Evolutionary conservation across 1,140 invertebrate species (phyloP), one percentile per base, ranked within the genome.

Genomic region (Monochamus saltuarius): DNA sequence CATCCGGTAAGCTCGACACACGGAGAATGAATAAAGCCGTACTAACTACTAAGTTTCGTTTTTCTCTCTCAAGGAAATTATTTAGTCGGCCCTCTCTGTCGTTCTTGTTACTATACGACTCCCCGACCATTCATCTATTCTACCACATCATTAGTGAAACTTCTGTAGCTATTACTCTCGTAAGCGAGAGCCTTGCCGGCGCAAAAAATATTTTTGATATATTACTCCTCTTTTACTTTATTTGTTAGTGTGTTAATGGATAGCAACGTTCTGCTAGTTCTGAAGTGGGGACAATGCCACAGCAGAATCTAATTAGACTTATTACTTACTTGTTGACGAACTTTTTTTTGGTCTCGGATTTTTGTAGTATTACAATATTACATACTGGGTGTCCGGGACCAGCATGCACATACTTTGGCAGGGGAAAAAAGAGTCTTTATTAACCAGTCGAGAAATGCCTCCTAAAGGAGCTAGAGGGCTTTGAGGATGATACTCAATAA

Each of bases 111-210:
- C 37, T 39, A 8, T 9, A 8, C 37, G 37, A 39, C 16, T 42
- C 16, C 39, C 39, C 16, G 39, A 13, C 50, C 57, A 59, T 59
- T 59, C 57, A 59, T 59, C 57, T 53, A 52, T 52, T 52, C 57
- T 46, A 59, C 57, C 57, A 40, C 57, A 59, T 47, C 57, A 59
- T 59, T 59, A 59, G 49, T 39, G 29, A 39, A 37, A 50, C 49
- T n/a, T 17, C 39, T 37, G 47, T 59, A 35, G 57, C 42, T 59
- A 59, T 59, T 59, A 52, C 39, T 17, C n/a, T 13, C n/a, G n/a
- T 13, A 13, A n/a, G 39, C 16, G 39, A n/a, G 16, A n/a, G 4
- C 39, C 2, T 2, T n/a, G 2, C 16, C 7, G n/a, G 16, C 39
- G 39, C 16, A 42, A 13, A 42, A 16, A 42, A 42, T 42, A 42